Evolutionary conservation across 2,113 vertebrate genomes (phyloP).

Genomic region (Datnioides undecimradiatus): DNA sequence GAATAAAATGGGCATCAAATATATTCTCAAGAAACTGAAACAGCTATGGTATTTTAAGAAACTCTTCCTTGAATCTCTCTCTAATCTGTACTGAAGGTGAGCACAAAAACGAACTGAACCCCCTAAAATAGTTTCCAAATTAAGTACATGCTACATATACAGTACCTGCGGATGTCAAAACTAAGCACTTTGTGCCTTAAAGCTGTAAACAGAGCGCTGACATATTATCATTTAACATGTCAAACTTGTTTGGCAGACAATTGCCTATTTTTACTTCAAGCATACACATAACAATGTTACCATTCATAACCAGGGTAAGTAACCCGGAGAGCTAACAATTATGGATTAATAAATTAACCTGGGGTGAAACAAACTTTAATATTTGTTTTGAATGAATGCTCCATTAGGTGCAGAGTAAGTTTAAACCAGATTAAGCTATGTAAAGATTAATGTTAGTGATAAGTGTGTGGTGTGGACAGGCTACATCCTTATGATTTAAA

Average conservation of each 20-base stretch:
- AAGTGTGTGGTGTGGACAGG: too few relatives aligned
- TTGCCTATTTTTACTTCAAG: background rate
- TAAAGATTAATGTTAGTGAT: too few relatives aligned
- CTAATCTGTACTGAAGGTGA: conserved; percentile 1
- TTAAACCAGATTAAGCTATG: too few relatives aligned
- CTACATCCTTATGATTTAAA: too few relatives aligned
- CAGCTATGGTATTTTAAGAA: conserved; percentile 33
- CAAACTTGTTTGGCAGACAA: background rate
- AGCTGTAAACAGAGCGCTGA: background rate
- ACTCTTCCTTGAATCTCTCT: conserved; percentile 4
- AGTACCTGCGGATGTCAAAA: background rate
- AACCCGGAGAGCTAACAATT: too few relatives aligned
- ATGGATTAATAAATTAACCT: too few relatives aligned
- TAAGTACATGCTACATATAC: background rate
- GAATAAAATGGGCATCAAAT: conserved; percentile 20
- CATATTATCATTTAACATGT: too few relatives aligned
- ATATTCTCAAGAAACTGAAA: conserved; percentile 28
- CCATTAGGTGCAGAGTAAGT: too few relatives aligned
- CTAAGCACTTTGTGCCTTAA: background rate
- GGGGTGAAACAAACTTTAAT: too few relatives aligned
- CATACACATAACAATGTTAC: background rate
- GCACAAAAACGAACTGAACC: background rate
- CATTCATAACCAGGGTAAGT: too few relatives aligned
- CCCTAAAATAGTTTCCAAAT: conserved; percentile 11
- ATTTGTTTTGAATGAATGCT: too few relatives aligned